Percentiles rank a stretch among this genome's conserved stretches.
These are phyloP conservation scores for Xenus cinereus DNA, from an alignment of 2,113 vertebrate species.

Conservation along the genomic window DNA sequence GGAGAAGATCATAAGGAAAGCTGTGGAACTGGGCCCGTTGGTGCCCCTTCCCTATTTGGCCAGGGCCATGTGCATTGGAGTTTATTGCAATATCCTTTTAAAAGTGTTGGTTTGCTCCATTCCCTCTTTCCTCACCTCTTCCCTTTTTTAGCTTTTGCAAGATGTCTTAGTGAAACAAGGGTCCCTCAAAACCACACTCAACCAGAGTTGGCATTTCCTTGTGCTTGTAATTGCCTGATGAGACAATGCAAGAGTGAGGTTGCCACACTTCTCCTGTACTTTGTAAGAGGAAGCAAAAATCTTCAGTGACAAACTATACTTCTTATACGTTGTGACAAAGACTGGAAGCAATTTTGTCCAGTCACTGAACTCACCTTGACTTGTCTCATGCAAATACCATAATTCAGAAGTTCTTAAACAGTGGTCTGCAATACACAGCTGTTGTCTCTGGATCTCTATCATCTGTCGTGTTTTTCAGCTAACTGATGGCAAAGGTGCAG, in stretches of 20 bases:
- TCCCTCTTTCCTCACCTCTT: not conserved
- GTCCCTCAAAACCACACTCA: not conserved
- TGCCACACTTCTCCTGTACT: not conserved
- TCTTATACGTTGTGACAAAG: constrained; percentile 36
- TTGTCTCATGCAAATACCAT: constrained; percentile 35
- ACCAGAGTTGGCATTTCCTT: not conserved
- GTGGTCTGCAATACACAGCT: not conserved
- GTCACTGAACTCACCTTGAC: constrained; percentile 49
- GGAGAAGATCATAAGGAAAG: not conserved
- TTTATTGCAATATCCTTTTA: not conserved
- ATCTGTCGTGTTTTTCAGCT: not conserved
- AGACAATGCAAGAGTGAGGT: not conserved
- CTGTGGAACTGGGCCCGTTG: accelerated
- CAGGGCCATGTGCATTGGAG: not conserved
- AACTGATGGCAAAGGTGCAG: not conserved
- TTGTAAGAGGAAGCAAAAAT: constrained; percentile 14
- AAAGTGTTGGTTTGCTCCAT: not conserved
- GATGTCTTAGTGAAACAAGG: not conserved
- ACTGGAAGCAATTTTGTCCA: constrained; percentile 38
- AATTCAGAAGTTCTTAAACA: constrained; percentile 25
- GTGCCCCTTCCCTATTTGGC: not conserved
- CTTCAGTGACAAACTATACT: constrained; percentile 1
- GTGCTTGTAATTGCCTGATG: not conserved
- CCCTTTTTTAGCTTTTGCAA: not conserved
- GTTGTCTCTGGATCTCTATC: not conserved